Evolutionary conservation across 2,888 invertebrate species (phyloP), one percentile per base, ranked within the genome.

Genomic region (Lamellibrachia columna): DNA sequence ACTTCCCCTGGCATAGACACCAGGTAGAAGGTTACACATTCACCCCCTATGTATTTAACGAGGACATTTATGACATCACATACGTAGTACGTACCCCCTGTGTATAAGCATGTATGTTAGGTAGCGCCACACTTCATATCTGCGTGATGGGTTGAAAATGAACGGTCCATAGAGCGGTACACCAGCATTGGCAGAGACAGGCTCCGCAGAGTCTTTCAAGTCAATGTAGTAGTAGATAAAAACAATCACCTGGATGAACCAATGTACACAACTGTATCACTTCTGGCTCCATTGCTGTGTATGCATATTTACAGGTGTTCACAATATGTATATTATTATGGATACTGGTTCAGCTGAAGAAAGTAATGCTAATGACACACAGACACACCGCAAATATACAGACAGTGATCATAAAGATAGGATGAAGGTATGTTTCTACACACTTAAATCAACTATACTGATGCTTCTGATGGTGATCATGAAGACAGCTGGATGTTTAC

Each of bases 101-200:
- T 99, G 99, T 53, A 99, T 98, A 96, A 99, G 98, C 98, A 99
- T 99, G 96, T 99, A 99, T 0, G 98, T 98, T 92, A 99, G 95
- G 96, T 98, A 99, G 95, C 99, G 97, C 99, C 99, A 99, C 0
- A 98, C 98, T 97, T 99, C 98, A 92, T 98, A 97, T 93, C 99
- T 97, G 95, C 98, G 97, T 93, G 97, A 97, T 0, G 99, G 99
- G 97, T 98, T 98, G 97, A 99, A 99, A 94, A 99, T 98, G 94
- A 99, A 98, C 3, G 98, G 96, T 90, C 97, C 97, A 9, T 98
- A 98, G 75, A 98, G 97, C 0, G 98, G 98, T 0, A 99, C 98
- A 58, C 98, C 98, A 95, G 96, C 97, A 96, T 95, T 97, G 96
- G 97, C 97, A 90, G 96, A 96, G 52, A 95, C 93, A 28, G 91